phyloP scores from a whole-genome alignment of 2,888 invertebrate genomes.

The Heliconius sara region DNA sequence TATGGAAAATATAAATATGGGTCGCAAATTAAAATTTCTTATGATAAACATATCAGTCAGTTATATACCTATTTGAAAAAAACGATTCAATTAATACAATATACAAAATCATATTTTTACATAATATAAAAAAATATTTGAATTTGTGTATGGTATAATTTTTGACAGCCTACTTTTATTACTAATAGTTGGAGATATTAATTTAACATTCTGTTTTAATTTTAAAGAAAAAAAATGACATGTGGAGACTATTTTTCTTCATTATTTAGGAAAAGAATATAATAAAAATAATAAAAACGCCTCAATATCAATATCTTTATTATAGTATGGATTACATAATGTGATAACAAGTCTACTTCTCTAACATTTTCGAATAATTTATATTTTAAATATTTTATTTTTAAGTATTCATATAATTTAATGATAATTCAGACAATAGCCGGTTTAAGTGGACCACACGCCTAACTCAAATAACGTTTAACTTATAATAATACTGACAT shows the following conservation, averaged over 20 bases:
- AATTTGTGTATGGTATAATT: neutral
- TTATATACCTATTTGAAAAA: conserved; percentile 11
- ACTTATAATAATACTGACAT: conserved; percentile 30
- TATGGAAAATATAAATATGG: conserved; percentile 1
- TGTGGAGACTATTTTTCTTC: neutral
- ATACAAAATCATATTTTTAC: neutral
- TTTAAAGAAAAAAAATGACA: neutral
- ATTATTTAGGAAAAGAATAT: neutral
- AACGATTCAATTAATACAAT: neutral
- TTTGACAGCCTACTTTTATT: neutral
- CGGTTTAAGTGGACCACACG: conserved; percentile 41
- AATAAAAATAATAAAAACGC: conserved; percentile 10
- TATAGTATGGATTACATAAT: conserved; percentile 25
- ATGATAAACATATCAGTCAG: conserved; percentile 47
- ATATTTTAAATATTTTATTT: conserved; percentile 10
- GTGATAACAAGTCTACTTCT: conserved; percentile 18
- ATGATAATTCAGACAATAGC: conserved; percentile 34
- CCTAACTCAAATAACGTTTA: conserved; percentile 27
- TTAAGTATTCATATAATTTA: conserved; percentile 18
- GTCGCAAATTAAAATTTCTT: conserved; percentile 35
- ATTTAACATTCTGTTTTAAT: neutral
- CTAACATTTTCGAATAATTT: conserved; percentile 12
- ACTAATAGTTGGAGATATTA: no score
- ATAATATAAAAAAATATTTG: neutral
- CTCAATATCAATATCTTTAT: conserved; percentile 26